A percentile compares a stretch with the other conserved stretches of the same genome.
Conservation (phyloP, 2,797 vertebrate species). For the Gallinago nigripennis region DNA sequence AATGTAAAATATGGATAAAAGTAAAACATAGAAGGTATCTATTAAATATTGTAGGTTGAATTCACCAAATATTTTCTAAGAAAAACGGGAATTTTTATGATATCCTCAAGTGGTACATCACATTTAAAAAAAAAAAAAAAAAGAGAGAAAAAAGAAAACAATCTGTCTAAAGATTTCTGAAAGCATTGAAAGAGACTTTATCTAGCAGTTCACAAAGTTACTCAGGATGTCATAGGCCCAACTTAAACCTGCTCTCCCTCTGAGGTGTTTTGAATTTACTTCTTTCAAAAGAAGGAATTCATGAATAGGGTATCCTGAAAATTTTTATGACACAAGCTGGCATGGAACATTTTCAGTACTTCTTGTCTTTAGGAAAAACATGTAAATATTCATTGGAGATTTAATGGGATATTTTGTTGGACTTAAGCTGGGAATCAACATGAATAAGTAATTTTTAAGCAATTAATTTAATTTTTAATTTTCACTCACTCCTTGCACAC, state of each 20-base stretch:
- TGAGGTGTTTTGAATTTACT: background rate
- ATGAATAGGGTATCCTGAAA: background rate
- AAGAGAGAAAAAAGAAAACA: too few species aligned
- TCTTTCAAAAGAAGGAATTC: background rate
- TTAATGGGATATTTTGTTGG: background rate
- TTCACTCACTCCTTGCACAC: background rate
- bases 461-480: background rate
- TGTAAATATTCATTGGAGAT: background rate
- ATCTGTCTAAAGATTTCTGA: background rate
- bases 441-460: background rate
- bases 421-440: background rate
- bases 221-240: background rate
- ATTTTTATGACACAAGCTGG: background rate
- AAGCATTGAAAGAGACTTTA: background rate
- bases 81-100: background rate
- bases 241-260: background rate
- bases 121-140: background rate
- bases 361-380: background rate
- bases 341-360: background rate
- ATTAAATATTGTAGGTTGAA: background rate
- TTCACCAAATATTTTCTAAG: background rate
- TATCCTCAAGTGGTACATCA: rapidly evolving
- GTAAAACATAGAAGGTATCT: background rate
- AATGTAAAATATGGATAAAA: background rate
- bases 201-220: background rate